Evolutionary conservation across 2,797 vertebrate genomes (phyloP).

Genomic region (Macrochelys suwanniensis): DNA sequence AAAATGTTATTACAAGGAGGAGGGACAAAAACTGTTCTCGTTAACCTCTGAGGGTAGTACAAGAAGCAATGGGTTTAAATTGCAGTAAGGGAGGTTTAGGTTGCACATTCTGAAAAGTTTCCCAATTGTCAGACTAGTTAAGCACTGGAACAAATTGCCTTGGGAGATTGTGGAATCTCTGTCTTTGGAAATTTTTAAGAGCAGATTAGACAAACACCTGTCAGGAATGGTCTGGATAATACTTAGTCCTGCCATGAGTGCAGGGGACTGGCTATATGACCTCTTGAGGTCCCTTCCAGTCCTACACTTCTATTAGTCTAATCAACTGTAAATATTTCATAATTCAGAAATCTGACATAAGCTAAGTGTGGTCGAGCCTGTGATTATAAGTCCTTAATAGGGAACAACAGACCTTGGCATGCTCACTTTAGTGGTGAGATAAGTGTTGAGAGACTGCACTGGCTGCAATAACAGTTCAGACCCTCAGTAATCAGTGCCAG

Average conservation of each 20-base stretch:
- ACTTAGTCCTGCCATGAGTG: too few relatives aligned
- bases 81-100: neutral
- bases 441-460: too few relatives aligned
- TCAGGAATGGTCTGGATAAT: too few relatives aligned
- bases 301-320: neutral
- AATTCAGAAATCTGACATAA: too few relatives aligned
- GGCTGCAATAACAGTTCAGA: too few relatives aligned
- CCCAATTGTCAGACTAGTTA: neutral
- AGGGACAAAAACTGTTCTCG: neutral
- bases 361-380: neutral
- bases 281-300: neutral
- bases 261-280: too few relatives aligned
- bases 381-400: accelerated
- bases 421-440: neutral
- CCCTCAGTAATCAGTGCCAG: neutral
- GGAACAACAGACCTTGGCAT: neutral
- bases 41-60: neutral
- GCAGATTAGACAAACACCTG: too few relatives aligned
- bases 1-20: neutral
- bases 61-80: neutral
- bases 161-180: too few relatives aligned
- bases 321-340: too few relatives aligned
- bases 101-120: neutral
- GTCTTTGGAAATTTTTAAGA: too few relatives aligned
- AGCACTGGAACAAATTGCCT: too few relatives aligned